Evolutionary conservation across 1,140 invertebrate species (phyloP).

Genomic region (Eriocheir sinensis): DNA sequence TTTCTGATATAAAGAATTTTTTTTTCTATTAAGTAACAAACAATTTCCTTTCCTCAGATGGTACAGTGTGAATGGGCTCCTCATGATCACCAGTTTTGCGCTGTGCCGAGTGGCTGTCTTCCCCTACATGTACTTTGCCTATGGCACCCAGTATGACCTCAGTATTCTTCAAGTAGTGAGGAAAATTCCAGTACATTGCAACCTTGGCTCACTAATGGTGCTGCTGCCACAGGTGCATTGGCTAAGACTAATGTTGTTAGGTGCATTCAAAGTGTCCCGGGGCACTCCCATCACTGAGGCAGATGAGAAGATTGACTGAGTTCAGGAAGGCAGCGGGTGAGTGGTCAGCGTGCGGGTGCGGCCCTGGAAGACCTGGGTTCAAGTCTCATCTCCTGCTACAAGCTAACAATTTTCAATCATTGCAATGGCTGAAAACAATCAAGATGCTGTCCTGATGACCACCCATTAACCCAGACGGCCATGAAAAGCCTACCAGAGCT

Average conservation of each 20-base stretch:
- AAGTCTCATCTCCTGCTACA: too few relatives aligned
- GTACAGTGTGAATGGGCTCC: constrained; percentile 55
- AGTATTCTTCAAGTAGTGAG: constrained; percentile 45
- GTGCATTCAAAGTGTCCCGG: constrained; percentile 50
- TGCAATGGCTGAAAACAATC: too few relatives aligned
- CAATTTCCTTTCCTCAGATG: too few relatives aligned
- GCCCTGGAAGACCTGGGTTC: too few relatives aligned
- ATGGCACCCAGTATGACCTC: constrained; percentile 47
- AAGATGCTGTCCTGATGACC: too few relatives aligned
- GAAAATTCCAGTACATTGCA: constrained; percentile 64
- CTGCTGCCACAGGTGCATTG: constrained; percentile 66
- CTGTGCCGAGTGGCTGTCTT: constrained; percentile 58
- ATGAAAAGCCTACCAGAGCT: too few relatives aligned
- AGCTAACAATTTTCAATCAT: too few relatives aligned
- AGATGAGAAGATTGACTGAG: constrained; percentile 69
- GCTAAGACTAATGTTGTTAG: constrained; percentile 65
- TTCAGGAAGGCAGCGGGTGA: too few relatives aligned
- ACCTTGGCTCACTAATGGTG: constrained; percentile 66
- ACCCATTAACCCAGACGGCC: too few relatives aligned
- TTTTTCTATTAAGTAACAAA: too few relatives aligned
- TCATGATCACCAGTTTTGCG: constrained; percentile 65
- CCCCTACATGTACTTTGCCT: constrained; percentile 69
- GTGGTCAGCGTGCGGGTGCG: too few relatives aligned
- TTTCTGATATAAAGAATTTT: too few relatives aligned
- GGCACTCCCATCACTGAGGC: constrained; percentile 50